phyloP scores from a whole-genome alignment of 2,888 invertebrate genomes.

The Zygogramma bicolorata region DNA sequence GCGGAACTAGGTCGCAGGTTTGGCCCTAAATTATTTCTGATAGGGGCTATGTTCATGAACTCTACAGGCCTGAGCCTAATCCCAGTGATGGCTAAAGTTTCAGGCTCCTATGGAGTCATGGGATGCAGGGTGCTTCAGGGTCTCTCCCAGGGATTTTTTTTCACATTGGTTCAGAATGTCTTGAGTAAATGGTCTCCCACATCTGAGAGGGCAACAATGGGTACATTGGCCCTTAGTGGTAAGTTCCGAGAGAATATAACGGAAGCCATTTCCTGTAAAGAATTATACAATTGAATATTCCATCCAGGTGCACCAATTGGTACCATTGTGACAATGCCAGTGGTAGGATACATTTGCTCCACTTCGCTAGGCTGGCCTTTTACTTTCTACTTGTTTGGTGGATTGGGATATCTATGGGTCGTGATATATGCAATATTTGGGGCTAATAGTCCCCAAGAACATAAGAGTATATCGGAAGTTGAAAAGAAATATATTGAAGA shows the following conservation, averaged over 20 bases:
- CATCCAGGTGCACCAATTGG: constrained; percentile 78
- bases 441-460: constrained; percentile 73
- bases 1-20: constrained; percentile 78
- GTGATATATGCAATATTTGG: constrained; percentile 73
- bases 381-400: constrained; percentile 79
- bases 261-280: too few species aligned
- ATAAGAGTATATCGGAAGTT: constrained; percentile 71
- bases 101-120: constrained; percentile 70
- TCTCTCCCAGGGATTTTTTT: constrained; percentile 78
- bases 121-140: constrained; percentile 77
- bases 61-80: constrained; percentile 72
- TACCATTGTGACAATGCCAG: constrained; percentile 77
- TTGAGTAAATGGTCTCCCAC: constrained; percentile 75
- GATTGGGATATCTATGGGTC: constrained; percentile 72
- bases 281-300: too few species aligned
- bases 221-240: constrained; percentile 28
- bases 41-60: constrained; percentile 70
- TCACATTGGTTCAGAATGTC: constrained; percentile 78
- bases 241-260: background rate
- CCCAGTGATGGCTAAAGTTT: constrained; percentile 66
- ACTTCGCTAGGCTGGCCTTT: constrained; percentile 79
- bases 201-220: constrained; percentile 19
- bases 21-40: constrained; percentile 79
- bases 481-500: constrained; percentile 68
- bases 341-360: constrained; percentile 78